Conservation (phyloP, 2,888 invertebrate genomes). For the Melitaea athalia region DNA sequence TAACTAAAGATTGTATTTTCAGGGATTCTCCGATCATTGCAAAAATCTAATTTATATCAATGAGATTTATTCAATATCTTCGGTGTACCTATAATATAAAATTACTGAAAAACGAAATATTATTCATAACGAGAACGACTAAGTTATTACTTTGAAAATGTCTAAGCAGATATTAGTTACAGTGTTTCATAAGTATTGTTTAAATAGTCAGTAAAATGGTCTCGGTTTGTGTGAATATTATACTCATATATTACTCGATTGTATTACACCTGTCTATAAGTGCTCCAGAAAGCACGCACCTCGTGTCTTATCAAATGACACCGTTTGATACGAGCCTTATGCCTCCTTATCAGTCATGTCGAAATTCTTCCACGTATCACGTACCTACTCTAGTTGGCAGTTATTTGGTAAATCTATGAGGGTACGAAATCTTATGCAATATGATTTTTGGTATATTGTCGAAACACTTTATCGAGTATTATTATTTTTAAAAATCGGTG, state of each 20-base stretch:
- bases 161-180: not conserved
- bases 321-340: slow-evolving; percentile 76
- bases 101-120: not conserved
- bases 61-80: not conserved
- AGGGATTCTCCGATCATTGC: not conserved
- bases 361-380: slow-evolving; percentile 78
- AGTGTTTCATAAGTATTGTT: not conserved
- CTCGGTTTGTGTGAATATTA: not conserved
- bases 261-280: slow-evolving; percentile 51
- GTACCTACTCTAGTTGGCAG: slow-evolving; percentile 50
- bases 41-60: too few species aligned
- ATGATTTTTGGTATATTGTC: not conserved
- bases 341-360: slow-evolving; percentile 76
- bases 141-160: not conserved
- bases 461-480: not conserved
- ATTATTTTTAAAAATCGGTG: not conserved
- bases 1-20: not conserved
- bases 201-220: not conserved
- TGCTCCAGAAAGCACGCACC: slow-evolving; percentile 73
- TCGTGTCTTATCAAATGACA: slow-evolving; percentile 77
- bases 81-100: not conserved
- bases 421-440: slow-evolving; percentile 1
- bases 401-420: slow-evolving; percentile 4
- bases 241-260: slow-evolving; percentile 32
- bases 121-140: not conserved